phyloP scores from a whole-genome alignment of 2,888 invertebrate species.

The Prosapia bicincta region DNA sequence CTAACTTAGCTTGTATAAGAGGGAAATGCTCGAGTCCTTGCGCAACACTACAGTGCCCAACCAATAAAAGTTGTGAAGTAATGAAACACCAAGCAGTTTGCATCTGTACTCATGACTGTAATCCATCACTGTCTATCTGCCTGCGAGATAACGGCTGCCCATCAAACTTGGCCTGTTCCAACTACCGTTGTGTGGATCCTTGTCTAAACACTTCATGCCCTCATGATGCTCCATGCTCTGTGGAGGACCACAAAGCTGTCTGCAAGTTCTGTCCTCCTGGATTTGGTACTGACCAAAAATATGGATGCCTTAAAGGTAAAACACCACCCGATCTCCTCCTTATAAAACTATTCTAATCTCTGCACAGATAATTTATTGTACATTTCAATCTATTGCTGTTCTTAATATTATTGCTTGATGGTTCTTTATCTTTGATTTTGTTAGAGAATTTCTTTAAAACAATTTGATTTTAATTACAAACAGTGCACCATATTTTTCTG shows the following conservation, averaged over 20 bases:
- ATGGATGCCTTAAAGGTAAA: constrained; percentile 97
- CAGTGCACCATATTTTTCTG: neutral
- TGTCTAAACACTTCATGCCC: constrained; percentile 83
- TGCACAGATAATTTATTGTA: neutral
- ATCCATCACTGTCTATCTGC: constrained; percentile 82
- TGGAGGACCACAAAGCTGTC: constrained; percentile 91
- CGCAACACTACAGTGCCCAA: constrained; percentile 67
- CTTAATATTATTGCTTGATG: neutral
- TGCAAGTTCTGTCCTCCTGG: constrained; percentile 96
- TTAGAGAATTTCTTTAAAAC: neutral
- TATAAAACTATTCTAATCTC: neutral
- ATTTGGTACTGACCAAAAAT: constrained; percentile 86
- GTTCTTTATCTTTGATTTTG: neutral
- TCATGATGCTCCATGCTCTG: constrained; percentile 82
- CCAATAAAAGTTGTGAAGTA: constrained; percentile 83
- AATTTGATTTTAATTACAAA: neutral
- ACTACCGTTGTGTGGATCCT: constrained; percentile 88
- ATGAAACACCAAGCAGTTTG: constrained; percentile 83
- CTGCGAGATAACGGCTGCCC: constrained; percentile 87
- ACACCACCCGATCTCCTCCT: constrained; percentile 1
- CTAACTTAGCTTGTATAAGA: constrained; percentile 79
- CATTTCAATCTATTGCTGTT: neutral
- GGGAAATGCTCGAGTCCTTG: constrained; percentile 87
- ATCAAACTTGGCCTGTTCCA: constrained; percentile 77
- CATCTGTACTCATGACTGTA: constrained; percentile 83